Evolutionary conservation across 2,797 vertebrate genomes (phyloP).

Genomic region (Hafferia zeledoni): DNA sequence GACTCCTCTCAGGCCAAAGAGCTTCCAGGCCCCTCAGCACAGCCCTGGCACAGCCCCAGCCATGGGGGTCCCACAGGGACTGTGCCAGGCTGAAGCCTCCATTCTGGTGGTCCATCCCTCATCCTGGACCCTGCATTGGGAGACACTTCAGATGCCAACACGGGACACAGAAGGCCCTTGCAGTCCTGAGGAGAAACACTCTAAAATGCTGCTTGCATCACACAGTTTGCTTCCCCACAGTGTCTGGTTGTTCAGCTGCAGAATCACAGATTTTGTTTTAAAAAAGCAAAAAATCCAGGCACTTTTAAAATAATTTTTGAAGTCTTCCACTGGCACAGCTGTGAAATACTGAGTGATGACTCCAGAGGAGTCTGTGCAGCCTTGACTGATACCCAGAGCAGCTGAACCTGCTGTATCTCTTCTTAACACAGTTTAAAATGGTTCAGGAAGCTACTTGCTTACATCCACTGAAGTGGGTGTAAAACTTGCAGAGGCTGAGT

Average conservation of each 20-base stretch:
- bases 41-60: background rate
- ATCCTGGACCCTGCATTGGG: fast-evolving
- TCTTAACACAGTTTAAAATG: background rate
- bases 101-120: fast-evolving
- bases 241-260: background rate
- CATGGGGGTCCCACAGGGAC: fast-evolving
- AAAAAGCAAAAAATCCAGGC: background rate
- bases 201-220: background rate
- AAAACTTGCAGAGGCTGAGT: background rate
- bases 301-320: background rate
- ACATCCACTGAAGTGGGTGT: background rate
- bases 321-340: background rate
- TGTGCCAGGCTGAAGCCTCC: no score
- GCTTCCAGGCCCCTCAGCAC: background rate
- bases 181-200: background rate
- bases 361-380: background rate
- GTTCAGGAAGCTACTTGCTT: background rate
- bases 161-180: fast-evolving
- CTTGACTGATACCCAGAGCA: background rate
- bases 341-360: background rate
- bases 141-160: fast-evolving
- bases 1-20: background rate
- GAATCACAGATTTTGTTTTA: background rate
- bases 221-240: background rate
- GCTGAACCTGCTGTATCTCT: background rate